Evolutionary conservation across 2,888 invertebrate species (phyloP).

Genomic region (Lathronympha strigana): DNA sequence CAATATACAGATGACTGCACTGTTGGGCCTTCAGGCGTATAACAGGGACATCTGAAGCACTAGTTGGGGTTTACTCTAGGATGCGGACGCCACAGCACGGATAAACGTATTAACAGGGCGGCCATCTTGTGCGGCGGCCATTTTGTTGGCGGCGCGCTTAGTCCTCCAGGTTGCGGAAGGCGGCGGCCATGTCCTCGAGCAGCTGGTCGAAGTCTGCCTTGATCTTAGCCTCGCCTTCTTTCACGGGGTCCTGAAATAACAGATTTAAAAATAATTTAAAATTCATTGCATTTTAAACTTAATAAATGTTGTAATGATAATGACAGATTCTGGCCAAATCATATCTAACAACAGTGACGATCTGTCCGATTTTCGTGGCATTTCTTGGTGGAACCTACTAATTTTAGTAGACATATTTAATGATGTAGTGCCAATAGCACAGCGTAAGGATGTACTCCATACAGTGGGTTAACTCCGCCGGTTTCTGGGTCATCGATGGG

Average conservation of each 20-base stretch:
- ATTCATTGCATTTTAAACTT: too few species aligned
- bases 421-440: too few species aligned
- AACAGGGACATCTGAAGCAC: not conserved
- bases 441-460: too few species aligned
- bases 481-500: too few species aligned
- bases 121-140: constrained; percentile 4
- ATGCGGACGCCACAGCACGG: constrained; percentile 11
- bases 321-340: too few species aligned
- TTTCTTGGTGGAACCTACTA: too few species aligned
- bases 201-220: constrained; percentile 98
- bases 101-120: constrained; percentile 52
- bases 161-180: constrained; percentile 99
- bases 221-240: constrained; percentile 99
- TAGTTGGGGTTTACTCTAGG: not conserved
- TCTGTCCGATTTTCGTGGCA: too few species aligned
- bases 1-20: not conserved
- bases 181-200: constrained; percentile 97
- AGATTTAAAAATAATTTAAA: not conserved
- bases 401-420: too few species aligned
- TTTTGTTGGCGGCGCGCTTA: constrained; percentile 74
- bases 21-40: not conserved
- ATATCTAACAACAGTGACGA: too few species aligned
- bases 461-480: too few species aligned
- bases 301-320: too few species aligned
- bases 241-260: constrained; percentile 93